Percentiles rank a stretch among this genome's conserved stretches.
Conservation (phyloP, 1,140 invertebrate genomes). For the Patella vulgata region DNA sequence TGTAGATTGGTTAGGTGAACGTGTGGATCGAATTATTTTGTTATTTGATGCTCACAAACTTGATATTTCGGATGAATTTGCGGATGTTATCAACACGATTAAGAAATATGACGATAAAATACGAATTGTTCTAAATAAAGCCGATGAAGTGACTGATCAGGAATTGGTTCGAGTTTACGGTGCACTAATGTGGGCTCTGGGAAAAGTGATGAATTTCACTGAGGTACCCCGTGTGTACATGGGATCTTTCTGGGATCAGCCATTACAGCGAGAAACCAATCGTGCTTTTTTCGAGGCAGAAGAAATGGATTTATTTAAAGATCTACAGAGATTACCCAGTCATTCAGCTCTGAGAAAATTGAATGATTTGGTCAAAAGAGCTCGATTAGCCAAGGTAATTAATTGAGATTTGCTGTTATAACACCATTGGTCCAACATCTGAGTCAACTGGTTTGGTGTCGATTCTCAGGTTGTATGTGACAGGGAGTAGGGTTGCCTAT, state of each 20-base stretch:
- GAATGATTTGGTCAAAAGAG: slow-evolving; percentile 97
- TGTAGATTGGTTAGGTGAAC: slow-evolving; percentile 96
- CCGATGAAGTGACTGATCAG: slow-evolving; percentile 90
- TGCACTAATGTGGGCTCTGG: slow-evolving; percentile 95
- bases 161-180: slow-evolving; percentile 93
- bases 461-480: too few relatives aligned
- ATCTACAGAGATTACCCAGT: slow-evolving; percentile 91
- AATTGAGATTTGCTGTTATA: too few relatives aligned
- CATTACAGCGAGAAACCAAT: slow-evolving; percentile 83
- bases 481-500: too few relatives aligned
- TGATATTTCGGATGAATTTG: slow-evolving; percentile 92
- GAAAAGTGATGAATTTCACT: slow-evolving; percentile 90
- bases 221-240: slow-evolving; percentile 94
- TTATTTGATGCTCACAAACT: slow-evolving; percentile 95
- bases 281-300: slow-evolving; percentile 92
- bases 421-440: too few relatives aligned
- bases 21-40: slow-evolving; percentile 93
- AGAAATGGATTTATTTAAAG: slow-evolving; percentile 95
- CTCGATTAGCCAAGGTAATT: slow-evolving; percentile 92
- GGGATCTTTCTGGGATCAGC: slow-evolving; percentile 93
- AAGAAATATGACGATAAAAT: slow-evolving; percentile 90
- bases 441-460: too few relatives aligned
- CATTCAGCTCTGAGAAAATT: slow-evolving; percentile 96
- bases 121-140: slow-evolving; percentile 93
- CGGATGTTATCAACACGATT: slow-evolving; percentile 68